These are phyloP conservation scores for Daktulosphaira vitifoliae DNA, from an alignment of 1,140 invertebrate species.

Conservation along the genomic window DNA sequence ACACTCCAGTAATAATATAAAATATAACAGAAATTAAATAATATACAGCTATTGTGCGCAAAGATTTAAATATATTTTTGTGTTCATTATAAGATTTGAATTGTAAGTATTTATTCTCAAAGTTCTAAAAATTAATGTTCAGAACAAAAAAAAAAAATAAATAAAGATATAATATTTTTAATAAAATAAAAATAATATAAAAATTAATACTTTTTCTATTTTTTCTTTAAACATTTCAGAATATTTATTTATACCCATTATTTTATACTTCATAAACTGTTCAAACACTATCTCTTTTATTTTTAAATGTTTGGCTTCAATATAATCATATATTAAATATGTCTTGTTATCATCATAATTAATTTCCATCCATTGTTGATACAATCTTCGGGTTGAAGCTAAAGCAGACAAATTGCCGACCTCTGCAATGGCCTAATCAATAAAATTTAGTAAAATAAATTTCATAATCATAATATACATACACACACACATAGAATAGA, in stretches of 20 bases:
- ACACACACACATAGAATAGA: no score
- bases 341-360: slow-evolving; percentile 83
- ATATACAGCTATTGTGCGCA: slow-evolving; percentile 87
- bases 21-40: slow-evolving; percentile 76
- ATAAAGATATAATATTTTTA: neutral
- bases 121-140: slow-evolving; percentile 52
- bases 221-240: slow-evolving; percentile 70
- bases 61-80: slow-evolving; percentile 96
- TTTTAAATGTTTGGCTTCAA: slow-evolving; percentile 74
- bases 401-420: slow-evolving; percentile 95
- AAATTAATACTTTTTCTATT: slow-evolving; percentile 48
- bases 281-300: slow-evolving; percentile 66
- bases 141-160: no score
- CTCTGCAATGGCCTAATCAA: slow-evolving; percentile 88
- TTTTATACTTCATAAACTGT: slow-evolving; percentile 72
- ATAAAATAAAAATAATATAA: neutral
- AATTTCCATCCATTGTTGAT: slow-evolving; percentile 83
- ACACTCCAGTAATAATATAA: slow-evolving; percentile 78
- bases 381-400: slow-evolving; percentile 84
- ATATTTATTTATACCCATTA: slow-evolving; percentile 95
- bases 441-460: no score
- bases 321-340: slow-evolving; percentile 69
- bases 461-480: no score
- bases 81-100: slow-evolving; percentile 89
- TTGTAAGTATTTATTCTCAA: slow-evolving; percentile 72